Conservation (phyloP, 2,113 vertebrate species). For the Buteo buteo region DNA sequence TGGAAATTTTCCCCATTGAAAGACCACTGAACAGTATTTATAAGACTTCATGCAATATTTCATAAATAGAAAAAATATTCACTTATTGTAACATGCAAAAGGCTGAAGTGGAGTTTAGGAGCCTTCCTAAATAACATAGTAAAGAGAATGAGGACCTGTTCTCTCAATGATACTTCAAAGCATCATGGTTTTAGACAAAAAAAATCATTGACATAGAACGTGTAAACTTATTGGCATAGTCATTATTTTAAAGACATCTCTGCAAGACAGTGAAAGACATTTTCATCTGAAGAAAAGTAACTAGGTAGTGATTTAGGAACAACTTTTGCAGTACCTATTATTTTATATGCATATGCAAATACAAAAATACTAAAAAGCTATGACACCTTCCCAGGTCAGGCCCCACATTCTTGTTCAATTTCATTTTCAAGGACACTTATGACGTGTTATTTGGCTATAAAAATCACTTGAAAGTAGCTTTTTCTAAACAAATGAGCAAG, state of each 20-base stretch:
- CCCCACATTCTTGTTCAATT: background rate
- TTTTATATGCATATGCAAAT: background rate
- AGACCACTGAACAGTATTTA: background rate
- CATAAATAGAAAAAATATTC: background rate
- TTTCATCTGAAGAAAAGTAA: background rate
- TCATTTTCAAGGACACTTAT: background rate
- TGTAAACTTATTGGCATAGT: background rate
- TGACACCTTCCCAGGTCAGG: background rate
- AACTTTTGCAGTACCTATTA: background rate
- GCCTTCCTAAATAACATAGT: background rate
- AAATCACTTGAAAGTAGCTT: background rate
- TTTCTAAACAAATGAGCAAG: background rate
- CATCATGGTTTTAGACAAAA: background rate
- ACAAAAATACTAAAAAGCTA: conserved; percentile 5
- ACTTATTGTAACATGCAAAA: background rate
- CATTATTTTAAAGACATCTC: background rate
- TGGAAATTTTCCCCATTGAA: background rate
- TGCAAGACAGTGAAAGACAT: background rate
- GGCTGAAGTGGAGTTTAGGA: background rate
- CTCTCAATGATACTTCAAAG: background rate
- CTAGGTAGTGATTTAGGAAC: background rate
- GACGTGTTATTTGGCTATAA: background rate
- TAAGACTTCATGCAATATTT: background rate
- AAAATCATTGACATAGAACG: background rate
- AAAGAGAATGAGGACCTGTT: background rate